Evolutionary conservation across 2,888 invertebrate genomes (phyloP).

Genomic region (Kuschelorhynchus macadamiae): DNA sequence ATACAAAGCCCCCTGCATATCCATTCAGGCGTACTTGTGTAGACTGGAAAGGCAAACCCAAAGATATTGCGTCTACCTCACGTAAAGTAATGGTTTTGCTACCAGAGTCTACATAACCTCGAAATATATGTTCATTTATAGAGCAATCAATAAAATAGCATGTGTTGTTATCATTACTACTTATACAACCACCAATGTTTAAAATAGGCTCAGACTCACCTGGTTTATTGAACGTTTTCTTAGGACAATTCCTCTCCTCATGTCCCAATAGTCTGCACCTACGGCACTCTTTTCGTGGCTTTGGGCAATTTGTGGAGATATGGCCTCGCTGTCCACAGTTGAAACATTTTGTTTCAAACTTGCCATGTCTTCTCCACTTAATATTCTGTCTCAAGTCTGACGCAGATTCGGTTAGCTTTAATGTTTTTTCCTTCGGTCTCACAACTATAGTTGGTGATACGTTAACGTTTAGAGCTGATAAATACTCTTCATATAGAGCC

Average conservation of each 20-base stretch:
- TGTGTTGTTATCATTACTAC: not conserved
- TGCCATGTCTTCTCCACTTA: too few relatives aligned
- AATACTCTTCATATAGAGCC: slow-evolving; percentile 10
- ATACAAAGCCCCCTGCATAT: too few relatives aligned
- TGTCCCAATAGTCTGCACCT: too few relatives aligned
- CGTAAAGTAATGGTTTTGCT: not conserved
- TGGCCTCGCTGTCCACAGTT: too few relatives aligned
- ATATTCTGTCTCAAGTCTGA: not conserved
- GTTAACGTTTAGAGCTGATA: not conserved
- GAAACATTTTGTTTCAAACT: not conserved
- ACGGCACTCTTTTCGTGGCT: too few relatives aligned
- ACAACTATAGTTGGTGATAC: not conserved
- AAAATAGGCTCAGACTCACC: not conserved
- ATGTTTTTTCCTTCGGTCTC: not conserved
- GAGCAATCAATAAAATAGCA: not conserved
- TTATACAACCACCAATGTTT: not conserved
- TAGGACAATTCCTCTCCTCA: too few relatives aligned
- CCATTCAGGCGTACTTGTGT: too few relatives aligned
- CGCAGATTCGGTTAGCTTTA: not conserved
- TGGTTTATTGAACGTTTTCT: too few relatives aligned
- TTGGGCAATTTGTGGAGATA: too few relatives aligned
- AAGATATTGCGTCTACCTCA: not conserved
- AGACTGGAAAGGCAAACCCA: not conserved
- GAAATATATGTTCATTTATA: not conserved
- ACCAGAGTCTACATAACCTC: not conserved